phyloP scores from a whole-genome alignment of 2,888 invertebrate genomes.

The Dicyrtomina minuta region DNA sequence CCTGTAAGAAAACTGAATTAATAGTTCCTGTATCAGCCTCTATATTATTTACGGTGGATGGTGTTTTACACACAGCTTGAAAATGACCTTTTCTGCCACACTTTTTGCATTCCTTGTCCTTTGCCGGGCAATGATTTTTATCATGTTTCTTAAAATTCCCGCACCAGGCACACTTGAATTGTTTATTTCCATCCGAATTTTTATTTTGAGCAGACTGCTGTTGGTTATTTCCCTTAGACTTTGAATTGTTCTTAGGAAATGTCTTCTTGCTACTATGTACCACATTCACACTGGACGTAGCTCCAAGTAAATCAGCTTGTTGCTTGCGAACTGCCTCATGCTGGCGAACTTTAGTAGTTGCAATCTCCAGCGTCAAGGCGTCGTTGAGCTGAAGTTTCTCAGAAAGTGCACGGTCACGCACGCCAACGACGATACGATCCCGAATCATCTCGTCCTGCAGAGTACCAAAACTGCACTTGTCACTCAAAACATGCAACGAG shows the following conservation, averaged over 20 bases:
- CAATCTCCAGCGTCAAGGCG: conserved; percentile 32
- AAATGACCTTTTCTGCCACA: conserved; percentile 34
- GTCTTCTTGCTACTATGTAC: no score
- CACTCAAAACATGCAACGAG: conserved; percentile 32
- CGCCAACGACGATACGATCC: conserved; percentile 45
- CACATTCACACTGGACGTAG: no score
- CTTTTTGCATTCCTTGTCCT: conserved; percentile 21
- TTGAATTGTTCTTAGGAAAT: no score
- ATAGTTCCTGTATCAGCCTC: no score
- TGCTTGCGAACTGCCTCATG: conserved; percentile 30
- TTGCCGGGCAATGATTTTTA: conserved; percentile 31
- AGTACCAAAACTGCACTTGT: conserved; percentile 39
- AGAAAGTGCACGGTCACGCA: conserved; percentile 36
- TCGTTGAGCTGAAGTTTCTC: conserved; percentile 40
- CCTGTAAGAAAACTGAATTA: background rate
- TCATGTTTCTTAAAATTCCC: background rate
- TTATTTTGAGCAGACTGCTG: no score
- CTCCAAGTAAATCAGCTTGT: conserved; percentile 4
- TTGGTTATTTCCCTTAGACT: no score
- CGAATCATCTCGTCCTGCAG: conserved; percentile 45
- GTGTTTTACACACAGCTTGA: conserved; percentile 19
- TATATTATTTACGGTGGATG: no score
- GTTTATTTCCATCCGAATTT: no score
- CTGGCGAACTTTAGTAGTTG: conserved; percentile 31
- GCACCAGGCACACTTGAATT: background rate